phyloP scores from a whole-genome alignment of 2,797 vertebrate species.

The Esox masquinongy region DNA sequence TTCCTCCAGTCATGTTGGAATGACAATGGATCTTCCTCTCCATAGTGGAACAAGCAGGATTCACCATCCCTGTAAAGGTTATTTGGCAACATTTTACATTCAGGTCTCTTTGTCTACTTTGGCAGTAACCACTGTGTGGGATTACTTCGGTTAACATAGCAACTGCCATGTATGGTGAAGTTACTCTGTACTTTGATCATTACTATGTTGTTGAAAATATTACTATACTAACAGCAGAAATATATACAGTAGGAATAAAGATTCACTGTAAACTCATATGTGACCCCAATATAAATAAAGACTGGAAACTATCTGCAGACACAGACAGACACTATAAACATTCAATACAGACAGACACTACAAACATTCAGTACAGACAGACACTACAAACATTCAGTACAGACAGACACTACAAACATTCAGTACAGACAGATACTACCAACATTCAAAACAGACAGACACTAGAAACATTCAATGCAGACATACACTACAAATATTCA shows the following conservation, averaged over 20 bases:
- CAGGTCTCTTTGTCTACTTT: not conserved
- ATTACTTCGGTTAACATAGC: not conserved
- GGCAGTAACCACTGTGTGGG: not conserved
- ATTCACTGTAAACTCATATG: too few species aligned
- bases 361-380: not conserved
- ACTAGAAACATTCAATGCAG: too few species aligned
- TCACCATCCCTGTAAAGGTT: conserved; percentile 5
- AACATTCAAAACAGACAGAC: not conserved
- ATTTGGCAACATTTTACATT: not conserved
- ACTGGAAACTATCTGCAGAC: not conserved
- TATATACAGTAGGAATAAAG: not conserved
- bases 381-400: not conserved
- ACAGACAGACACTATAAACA: not conserved
- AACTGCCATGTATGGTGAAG: not conserved
- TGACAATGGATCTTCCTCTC: not conserved
- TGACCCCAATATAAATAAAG: not conserved
- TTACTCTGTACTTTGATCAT: not conserved
- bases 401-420: not conserved
- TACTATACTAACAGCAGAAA: not conserved
- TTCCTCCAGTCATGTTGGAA: not conserved
- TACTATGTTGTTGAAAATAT: not conserved
- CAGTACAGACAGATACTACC: not conserved
- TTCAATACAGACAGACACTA: not conserved
- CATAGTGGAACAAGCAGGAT: not conserved
- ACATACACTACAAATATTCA: too few species aligned